Evolutionary conservation across 2,113 vertebrate genomes (phyloP).

Genomic region (Ursus arctos): DNA sequence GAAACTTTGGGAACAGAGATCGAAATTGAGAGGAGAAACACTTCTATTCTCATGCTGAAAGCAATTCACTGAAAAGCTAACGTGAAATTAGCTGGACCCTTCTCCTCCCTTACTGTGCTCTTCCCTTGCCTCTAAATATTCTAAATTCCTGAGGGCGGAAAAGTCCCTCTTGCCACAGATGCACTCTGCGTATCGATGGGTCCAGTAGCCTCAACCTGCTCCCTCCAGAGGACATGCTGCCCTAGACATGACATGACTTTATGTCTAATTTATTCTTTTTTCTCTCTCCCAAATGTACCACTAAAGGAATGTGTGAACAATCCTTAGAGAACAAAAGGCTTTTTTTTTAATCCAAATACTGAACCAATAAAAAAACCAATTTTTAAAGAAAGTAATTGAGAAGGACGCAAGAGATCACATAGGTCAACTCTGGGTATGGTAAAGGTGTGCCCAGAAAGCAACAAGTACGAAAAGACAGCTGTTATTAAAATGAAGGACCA

Average conservation of each 20-base stretch:
- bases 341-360: neutral
- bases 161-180: neutral
- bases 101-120: neutral
- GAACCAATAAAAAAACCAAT: neutral
- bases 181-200: neutral
- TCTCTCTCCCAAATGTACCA: neutral
- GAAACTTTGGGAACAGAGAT: neutral
- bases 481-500: neutral
- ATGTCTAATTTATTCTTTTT: neutral
- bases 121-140: neutral
- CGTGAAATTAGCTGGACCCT: neutral
- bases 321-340: neutral
- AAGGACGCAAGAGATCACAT: neutral
- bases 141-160: neutral
- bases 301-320: neutral
- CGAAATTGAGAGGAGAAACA: neutral
- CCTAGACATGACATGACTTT: neutral
- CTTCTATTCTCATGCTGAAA: neutral
- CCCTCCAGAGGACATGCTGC: neutral
- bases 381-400: constrained; percentile 5
- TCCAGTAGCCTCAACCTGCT: neutral
- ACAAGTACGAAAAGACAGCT: neutral
- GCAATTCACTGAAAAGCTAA: neutral
- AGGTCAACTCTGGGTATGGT: neutral
- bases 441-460: neutral